Percentiles rank a stretch among this genome's conserved stretches.
Conservation (phyloP, 2,797 vertebrate species). For the Acipenser transmontanus region DNA sequence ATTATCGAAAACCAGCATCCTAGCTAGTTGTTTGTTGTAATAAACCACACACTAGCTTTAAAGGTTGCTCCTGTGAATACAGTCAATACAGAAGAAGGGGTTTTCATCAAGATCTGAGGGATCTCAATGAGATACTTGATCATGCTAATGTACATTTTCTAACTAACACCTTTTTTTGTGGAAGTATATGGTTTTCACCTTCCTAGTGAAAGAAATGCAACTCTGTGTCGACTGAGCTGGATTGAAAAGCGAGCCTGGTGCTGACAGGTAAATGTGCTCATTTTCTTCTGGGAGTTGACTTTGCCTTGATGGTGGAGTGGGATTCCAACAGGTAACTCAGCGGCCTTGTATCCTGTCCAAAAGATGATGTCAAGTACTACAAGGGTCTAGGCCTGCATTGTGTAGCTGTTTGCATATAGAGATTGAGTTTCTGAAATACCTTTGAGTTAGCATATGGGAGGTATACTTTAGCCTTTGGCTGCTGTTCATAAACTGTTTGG, state of each 20-base stretch:
- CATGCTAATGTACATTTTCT: slow-evolving; percentile 86
- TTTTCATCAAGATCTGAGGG: slow-evolving; percentile 45
- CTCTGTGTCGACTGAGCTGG: slow-evolving; percentile 79
- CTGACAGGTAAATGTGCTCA: slow-evolving; percentile 99
- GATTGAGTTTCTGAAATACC: no score
- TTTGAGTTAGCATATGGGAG: no score
- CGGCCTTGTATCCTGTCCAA: slow-evolving; percentile 71
- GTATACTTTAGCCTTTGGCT: no score
- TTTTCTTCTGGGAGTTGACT: slow-evolving; percentile 84
- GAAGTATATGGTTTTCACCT: slow-evolving; percentile 77
- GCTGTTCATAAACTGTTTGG: no score
- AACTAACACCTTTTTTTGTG: slow-evolving; percentile 86
- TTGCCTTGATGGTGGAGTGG: slow-evolving; percentile 75
- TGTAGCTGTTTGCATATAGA: not conserved
- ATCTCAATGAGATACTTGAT: slow-evolving; percentile 70
- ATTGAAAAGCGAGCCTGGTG: slow-evolving; percentile 92
- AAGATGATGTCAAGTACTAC: slow-evolving; percentile 69
- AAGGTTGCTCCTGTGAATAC: no score
- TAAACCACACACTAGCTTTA: no score
- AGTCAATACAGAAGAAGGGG: slow-evolving; percentile 16
- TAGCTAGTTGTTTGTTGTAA: no score
- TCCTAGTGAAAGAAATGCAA: slow-evolving; percentile 76
- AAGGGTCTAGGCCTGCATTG: slow-evolving; percentile 41
- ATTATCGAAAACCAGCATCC: no score
- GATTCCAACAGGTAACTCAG: slow-evolving; percentile 71